Percentiles rank a stretch among this genome's conserved stretches.
These are phyloP conservation scores for Tautogolabrus adspersus DNA, from an alignment of 2,113 vertebrate species.

Conservation along the genomic window DNA sequence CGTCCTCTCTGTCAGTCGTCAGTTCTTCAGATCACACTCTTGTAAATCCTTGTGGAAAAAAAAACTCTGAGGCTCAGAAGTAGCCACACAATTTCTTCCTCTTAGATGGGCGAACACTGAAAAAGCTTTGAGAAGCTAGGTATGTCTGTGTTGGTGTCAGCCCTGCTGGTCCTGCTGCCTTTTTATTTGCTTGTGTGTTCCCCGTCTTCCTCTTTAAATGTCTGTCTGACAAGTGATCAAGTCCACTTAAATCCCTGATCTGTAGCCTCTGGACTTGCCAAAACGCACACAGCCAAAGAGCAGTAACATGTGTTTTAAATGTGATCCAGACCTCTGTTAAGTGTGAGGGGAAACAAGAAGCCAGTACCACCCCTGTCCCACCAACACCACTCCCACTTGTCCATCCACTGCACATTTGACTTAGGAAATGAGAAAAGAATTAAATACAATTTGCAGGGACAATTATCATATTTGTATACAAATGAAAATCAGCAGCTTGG, in stretches of 20 bases:
- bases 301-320: slow-evolving; percentile 95
- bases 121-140: neutral
- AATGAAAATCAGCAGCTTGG: slow-evolving; percentile 2
- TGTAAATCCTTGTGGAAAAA: slow-evolving; percentile 12
- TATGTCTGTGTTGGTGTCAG: slow-evolving; percentile 5
- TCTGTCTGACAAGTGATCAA: slow-evolving; percentile 43
- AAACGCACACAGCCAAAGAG: slow-evolving; percentile 69
- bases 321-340: slow-evolving; percentile 91
- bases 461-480: slow-evolving; percentile 10
- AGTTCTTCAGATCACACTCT: slow-evolving; percentile 6
- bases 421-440: slow-evolving; percentile 8
- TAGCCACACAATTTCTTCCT: slow-evolving; percentile 13
- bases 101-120: neutral
- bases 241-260: slow-evolving; percentile 60
- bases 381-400: slow-evolving; percentile 48
- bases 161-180: slow-evolving; percentile 17
- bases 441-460: neutral
- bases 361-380: slow-evolving; percentile 57
- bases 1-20: slow-evolving; percentile 1
- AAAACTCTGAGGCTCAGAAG: neutral
- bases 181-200: slow-evolving; percentile 35
- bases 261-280: slow-evolving; percentile 69
- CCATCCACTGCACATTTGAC: slow-evolving; percentile 17
- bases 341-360: slow-evolving; percentile 77
- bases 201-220: slow-evolving; percentile 26